Evolutionary conservation across 2,888 invertebrate genomes (phyloP), one percentile per base, ranked within the genome.

Genomic region (Rotaria macrura): DNA sequence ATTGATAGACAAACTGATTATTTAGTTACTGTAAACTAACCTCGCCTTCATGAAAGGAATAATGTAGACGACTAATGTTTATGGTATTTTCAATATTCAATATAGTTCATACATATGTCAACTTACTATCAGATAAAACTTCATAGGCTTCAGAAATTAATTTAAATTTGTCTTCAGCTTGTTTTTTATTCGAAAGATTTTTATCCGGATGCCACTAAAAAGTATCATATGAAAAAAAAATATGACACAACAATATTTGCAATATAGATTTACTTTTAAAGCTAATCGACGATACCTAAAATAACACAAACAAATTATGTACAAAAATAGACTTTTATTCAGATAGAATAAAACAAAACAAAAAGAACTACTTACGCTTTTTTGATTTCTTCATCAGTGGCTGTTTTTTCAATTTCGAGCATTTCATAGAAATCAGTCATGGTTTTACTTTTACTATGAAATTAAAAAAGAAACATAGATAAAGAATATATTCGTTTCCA

Each of bases 381-480:
- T 90, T 96, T 96, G 87, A 97, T 96, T 89, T 96, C 96, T 89
- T 96, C 96, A 47, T 95, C 95, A 0, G 94, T 93, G 0, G 96
- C 96, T 88, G 92, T 93, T 89, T 94, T 94, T 3, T 93, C 93
- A n/a, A 97, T 92, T 7, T 96, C 96, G 86, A 97, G 93, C 88
- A 97, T 96, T 91, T 96, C 96, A 89, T 79, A 79, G n/a, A 79
- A 79, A 25, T 79, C 79, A 17, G 79, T 43, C 79, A 79, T 79
- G n/a, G n/a, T n/a, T n/a, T n/a, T n/a, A n/a, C n/a, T n/a, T n/a
- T n/a, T n/a, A n/a, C n/a, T n/a, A n/a, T n/a, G n/a, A 43, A 43
- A 43, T 43, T 14, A 10, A 47, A 47, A 47, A 47, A 43, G 10
- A 43, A 43, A 43, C 43, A 10, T 47, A 9, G 14, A 47, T 47